Base-by-base conservation (phyloP, 2,888 invertebrate species). In the Acronicta alni region DNA sequence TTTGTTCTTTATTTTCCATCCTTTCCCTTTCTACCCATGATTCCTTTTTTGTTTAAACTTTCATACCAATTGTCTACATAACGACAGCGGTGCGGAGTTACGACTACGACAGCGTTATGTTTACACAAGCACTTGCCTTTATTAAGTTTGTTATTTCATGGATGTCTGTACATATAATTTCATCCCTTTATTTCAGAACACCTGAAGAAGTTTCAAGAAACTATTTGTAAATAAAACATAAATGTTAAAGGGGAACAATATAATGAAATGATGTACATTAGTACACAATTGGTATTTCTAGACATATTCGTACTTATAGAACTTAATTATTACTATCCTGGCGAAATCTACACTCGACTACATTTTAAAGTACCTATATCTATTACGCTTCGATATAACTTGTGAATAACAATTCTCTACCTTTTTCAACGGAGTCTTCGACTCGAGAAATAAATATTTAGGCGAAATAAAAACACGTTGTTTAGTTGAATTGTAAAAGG, bases 201-300 rank as follows among this genome's bases (percentile, higher is more conserved):
- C 85, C 88, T 84, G 85, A 88, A 89, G 83, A 75, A 79, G 56
- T 72, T 65, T 67, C 67, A 70, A 74, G 67, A 67, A 67, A 68
- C 77, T 92, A 93, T 89, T 89, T 93, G 93, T 94, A 94, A 89
- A 94, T 93, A 93, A 89, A 92, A 89, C 87, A 85, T 89, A 90
- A 90, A 91, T 86, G 88, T 91, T 90, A 93, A 93, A 87, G 90
- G 94, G 93, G 94, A 94, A 88, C 94, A 94, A 94, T 91, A 92
- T 92, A 89, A 90, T 89, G 90, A 91, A 85, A 92, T 84, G 86
- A 88, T 91, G 93, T 93, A 90, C 90, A 85, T 87, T 88, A 89
- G 90, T 92, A 91, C 92, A 88, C 92, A 89, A 89, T 91, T 90
- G 93, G 91, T 93, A 92, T 91, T 35, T 92, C 90, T 93, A 92